phyloP scores from a whole-genome alignment of 2,888 invertebrate species.

The Orgyia antiqua region DNA sequence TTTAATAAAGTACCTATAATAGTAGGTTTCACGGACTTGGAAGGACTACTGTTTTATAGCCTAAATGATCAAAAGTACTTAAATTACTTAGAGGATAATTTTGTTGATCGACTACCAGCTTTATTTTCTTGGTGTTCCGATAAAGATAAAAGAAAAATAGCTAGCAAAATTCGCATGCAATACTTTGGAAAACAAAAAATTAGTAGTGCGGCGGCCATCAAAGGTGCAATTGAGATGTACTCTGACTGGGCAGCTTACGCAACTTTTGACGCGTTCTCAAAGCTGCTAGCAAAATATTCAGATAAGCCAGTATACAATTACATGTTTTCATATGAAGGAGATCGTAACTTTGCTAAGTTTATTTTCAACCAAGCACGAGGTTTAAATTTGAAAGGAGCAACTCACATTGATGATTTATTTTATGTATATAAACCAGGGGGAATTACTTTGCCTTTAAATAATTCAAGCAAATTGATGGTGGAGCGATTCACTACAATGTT shows the following conservation, averaged over 20 bases:
- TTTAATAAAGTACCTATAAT: constrained; percentile 61
- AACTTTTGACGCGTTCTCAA: constrained; percentile 44
- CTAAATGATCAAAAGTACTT: constrained; percentile 41
- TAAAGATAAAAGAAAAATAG: constrained; percentile 39
- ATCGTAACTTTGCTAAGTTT: constrained; percentile 51
- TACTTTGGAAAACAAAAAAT: constrained; percentile 47
- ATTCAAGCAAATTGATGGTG: constrained; percentile 42
- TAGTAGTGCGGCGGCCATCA: constrained; percentile 29
- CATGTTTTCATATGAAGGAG: constrained; percentile 55
- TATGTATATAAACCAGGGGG: constrained; percentile 63
- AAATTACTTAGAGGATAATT: constrained; percentile 44
- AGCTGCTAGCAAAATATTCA: constrained; percentile 40
- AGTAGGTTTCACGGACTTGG: constrained; percentile 46
- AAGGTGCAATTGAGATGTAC: constrained; percentile 43
- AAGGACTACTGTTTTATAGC: constrained; percentile 60
- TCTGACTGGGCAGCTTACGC: constrained; percentile 59
- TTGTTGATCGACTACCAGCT: constrained; percentile 51
- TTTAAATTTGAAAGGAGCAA: constrained; percentile 41
- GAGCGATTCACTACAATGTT: constrained; percentile 54
- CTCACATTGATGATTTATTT: constrained; percentile 63
- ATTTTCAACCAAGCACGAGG: constrained; percentile 31
- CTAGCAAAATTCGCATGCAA: constrained; percentile 40
- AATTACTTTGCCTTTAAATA: constrained; percentile 32
- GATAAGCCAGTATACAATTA: constrained; percentile 54
- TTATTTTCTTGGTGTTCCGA: constrained; percentile 54